Percentiles rank a stretch among this genome's conserved stretches.
Conservation (phyloP, 2,113 vertebrate species). For the Dasyurus viverrinus region DNA sequence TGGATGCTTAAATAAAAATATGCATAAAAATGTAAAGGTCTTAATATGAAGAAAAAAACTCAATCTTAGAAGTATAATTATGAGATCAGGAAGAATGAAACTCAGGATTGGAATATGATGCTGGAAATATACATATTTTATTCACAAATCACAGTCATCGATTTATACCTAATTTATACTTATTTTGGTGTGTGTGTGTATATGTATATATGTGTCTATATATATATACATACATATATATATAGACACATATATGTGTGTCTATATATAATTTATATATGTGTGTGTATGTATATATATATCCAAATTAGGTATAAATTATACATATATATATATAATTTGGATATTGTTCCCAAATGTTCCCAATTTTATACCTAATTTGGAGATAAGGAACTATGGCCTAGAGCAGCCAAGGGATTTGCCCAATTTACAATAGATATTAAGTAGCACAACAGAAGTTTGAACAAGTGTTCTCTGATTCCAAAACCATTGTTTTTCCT, state of each 20-base stretch:
- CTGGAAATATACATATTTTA: neutral
- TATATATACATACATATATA: too few species aligned
- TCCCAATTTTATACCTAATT: neutral
- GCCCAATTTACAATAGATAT: neutral
- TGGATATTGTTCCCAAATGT: too few species aligned
- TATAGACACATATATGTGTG: too few species aligned
- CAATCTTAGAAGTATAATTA: neutral
- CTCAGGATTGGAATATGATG: neutral
- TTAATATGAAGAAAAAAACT: neutral
- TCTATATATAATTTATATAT: too few species aligned
- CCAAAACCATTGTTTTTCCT: neutral
- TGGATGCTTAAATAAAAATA: neutral
- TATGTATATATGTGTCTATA: too few species aligned
- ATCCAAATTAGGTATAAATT: too few species aligned
- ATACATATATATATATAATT: too few species aligned
- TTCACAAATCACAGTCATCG: neutral
- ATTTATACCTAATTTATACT: neutral
- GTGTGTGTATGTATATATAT: too few species aligned
- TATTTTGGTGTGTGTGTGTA: too few species aligned
- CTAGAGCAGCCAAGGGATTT: neutral
- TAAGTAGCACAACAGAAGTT: neutral
- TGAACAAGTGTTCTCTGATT: neutral
- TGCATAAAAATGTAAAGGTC: neutral
- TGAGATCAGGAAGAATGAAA: neutral
- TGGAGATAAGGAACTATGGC: neutral